phyloP scores from a whole-genome alignment of 2,113 vertebrate genomes.

The Phrynosoma blainvillii region DNA sequence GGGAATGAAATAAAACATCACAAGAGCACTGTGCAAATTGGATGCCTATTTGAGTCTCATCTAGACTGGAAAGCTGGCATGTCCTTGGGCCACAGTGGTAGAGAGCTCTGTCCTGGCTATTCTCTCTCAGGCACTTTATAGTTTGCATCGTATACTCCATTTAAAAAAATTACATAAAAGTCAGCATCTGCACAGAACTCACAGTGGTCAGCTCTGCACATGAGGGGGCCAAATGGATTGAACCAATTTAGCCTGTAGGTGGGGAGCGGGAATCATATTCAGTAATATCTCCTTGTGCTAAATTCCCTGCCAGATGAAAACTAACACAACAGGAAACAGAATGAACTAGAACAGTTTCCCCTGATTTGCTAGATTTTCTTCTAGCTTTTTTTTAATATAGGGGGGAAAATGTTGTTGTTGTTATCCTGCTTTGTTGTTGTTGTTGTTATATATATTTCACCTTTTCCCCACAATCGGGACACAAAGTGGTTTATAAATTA shows the following conservation, averaged over 20 bases:
- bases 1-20: slow-evolving; percentile 22
- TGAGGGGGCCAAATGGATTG: background rate
- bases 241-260: background rate
- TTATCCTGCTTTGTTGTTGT: no score
- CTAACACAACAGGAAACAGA: background rate
- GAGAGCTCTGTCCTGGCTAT: background rate
- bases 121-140: background rate
- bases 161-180: background rate
- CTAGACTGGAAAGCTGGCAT: slow-evolving; percentile 7
- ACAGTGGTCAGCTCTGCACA: background rate
- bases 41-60: slow-evolving; percentile 12
- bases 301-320: background rate
- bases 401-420: background rate
- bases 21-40: background rate
- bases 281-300: background rate
- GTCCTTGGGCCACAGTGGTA: background rate
- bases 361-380: background rate
- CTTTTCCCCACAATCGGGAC: no score
- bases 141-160: background rate
- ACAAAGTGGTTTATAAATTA: no score
- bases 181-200: background rate
- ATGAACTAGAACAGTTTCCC: background rate
- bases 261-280: background rate
- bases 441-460: no score
- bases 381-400: background rate